phyloP scores from a whole-genome alignment of 2,888 invertebrate species.

The Nomada lathburiana region DNA sequence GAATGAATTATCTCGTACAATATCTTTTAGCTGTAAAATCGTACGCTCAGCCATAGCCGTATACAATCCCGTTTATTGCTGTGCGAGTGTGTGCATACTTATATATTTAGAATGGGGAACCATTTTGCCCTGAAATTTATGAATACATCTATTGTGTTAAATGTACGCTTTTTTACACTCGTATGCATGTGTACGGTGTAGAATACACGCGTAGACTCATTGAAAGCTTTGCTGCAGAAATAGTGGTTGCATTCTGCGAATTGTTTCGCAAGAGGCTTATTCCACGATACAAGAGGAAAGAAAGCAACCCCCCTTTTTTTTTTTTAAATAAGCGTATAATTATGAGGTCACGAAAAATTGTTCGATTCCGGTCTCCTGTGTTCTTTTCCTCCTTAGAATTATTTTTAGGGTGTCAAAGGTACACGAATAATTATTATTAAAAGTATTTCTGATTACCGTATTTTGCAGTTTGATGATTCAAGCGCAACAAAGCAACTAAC shows the following conservation, averaged over 20 bases:
- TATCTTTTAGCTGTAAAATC: conserved; percentile 31
- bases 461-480: too few species aligned
- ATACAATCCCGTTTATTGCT: background rate
- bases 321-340: too few species aligned
- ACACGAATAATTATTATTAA: too few species aligned
- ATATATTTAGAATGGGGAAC: conserved; percentile 12
- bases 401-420: too few species aligned
- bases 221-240: background rate
- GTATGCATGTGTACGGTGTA: background rate
- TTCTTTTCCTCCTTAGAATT: too few species aligned
- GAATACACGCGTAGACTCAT: background rate
- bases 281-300: background rate
- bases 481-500: too few species aligned
- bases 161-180: conserved; percentile 23
- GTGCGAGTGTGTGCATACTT: background rate
- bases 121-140: conserved; percentile 35
- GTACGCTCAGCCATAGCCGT: conserved; percentile 1
- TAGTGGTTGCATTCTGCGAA: background rate
- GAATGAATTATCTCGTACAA: conserved; percentile 28
- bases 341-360: too few species aligned
- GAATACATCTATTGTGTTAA: conserved; percentile 31
- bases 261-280: background rate
- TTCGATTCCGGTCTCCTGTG: too few species aligned
- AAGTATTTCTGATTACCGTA: too few species aligned
- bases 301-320: background rate